These are phyloP conservation scores for Yponomeuta malinellus DNA, from an alignment of 2,888 invertebrate species.

Conservation along the genomic window DNA sequence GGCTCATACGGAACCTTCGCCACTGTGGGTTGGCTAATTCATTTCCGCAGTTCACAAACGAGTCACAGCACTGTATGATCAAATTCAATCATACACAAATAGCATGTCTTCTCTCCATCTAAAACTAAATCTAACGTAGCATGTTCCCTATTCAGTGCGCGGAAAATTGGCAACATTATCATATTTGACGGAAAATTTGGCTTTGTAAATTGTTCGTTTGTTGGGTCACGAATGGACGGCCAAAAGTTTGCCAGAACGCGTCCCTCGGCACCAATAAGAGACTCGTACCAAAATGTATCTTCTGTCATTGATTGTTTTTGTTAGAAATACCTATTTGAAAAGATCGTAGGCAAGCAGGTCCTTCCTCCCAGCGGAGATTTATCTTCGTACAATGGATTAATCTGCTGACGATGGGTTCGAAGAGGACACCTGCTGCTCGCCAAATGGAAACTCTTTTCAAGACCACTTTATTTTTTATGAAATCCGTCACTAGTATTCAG, in stretches of 20 bases:
- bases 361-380: conserved; percentile 47
- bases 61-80: neutral
- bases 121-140: conserved; percentile 2
- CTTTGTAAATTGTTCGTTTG: conserved; percentile 14
- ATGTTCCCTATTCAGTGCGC: neutral
- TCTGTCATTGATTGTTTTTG: conserved; percentile 9
- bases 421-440: conserved; percentile 61
- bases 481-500: neutral
- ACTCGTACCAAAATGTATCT: conserved; percentile 10
- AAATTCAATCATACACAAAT: conserved; percentile 2
- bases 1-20: too few relatives aligned
- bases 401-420: conserved; percentile 63
- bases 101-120: conserved; percentile 7
- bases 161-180: conserved; percentile 8
- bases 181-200: conserved; percentile 12
- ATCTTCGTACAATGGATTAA: conserved; percentile 59
- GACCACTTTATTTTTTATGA: conserved; percentile 27
- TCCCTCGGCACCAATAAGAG: conserved; percentile 12
- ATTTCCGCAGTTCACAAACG: neutral
- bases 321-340: conserved; percentile 26
- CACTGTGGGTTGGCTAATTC: neutral
- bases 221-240: conserved; percentile 11
- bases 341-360: conserved; percentile 42
- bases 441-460: conserved; percentile 50
- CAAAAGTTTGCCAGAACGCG: conserved; percentile 7